Evolutionary conservation across 1,140 invertebrate species (phyloP).

Genomic region (Periplaneta americana): DNA sequence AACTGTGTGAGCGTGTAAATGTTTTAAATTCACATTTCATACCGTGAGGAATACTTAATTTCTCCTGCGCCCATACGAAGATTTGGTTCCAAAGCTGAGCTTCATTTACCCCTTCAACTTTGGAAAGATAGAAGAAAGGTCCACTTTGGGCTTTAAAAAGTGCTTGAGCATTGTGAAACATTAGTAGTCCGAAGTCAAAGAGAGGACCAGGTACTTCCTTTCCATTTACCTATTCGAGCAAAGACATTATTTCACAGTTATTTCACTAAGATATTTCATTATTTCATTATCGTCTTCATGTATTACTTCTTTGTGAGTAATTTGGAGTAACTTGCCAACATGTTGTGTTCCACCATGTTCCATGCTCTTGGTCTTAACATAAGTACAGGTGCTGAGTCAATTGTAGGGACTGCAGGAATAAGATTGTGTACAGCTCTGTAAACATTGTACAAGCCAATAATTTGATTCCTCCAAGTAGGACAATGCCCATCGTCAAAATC

Average conservation of each 20-base stretch:
- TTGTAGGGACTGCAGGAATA: slow-evolving; percentile 43
- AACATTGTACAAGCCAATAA: slow-evolving; percentile 58
- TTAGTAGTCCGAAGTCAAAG: slow-evolving; percentile 61
- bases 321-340: slow-evolving; percentile 40
- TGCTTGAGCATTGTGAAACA: slow-evolving; percentile 55
- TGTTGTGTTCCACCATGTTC: slow-evolving; percentile 69
- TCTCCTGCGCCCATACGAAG: slow-evolving; percentile 58
- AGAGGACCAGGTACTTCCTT: slow-evolving; percentile 58
- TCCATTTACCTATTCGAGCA: slow-evolving; percentile 48
- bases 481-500: slow-evolving; percentile 71
- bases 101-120: slow-evolving; percentile 58
- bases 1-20: too few relatives aligned
- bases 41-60: slow-evolving; percentile 44
- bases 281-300: background rate
- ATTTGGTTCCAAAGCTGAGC: slow-evolving; percentile 67
- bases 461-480: slow-evolving; percentile 64
- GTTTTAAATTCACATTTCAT: too few relatives aligned
- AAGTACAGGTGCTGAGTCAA: slow-evolving; percentile 48
- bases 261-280: background rate
- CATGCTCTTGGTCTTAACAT: slow-evolving; percentile 66
- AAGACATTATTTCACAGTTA: background rate
- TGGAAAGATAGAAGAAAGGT: slow-evolving; percentile 62
- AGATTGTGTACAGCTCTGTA: slow-evolving; percentile 47
- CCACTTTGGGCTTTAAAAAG: slow-evolving; percentile 49
- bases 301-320: background rate